Evolutionary conservation across 2,797 vertebrate genomes (phyloP).

Genomic region (Simalia tracyae): DNA sequence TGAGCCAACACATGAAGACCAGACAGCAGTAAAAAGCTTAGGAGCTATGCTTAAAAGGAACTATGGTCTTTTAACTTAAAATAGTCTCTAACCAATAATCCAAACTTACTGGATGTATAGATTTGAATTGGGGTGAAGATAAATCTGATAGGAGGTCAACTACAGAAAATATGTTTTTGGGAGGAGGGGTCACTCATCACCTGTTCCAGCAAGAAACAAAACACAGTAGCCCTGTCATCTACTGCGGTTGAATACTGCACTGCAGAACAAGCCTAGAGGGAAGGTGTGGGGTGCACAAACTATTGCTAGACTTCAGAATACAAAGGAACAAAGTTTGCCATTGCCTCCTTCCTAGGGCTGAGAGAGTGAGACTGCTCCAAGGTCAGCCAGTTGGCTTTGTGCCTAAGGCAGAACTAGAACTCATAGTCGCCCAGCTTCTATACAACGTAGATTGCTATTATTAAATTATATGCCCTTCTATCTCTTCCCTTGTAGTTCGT

Average conservation of each 20-base stretch:
- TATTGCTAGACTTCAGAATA: neutral
- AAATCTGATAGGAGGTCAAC: neutral
- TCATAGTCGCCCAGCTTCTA: neutral
- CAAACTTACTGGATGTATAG: neutral
- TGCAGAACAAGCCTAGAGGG: neutral
- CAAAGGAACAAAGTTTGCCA: neutral
- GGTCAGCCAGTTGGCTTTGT: neutral
- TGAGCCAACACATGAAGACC: neutral
- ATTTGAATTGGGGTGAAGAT: neutral
- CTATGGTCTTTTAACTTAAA: neutral
- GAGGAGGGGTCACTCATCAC: neutral
- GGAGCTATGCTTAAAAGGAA: neutral
- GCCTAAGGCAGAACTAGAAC: neutral
- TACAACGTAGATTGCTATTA: neutral
- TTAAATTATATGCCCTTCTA: neutral
- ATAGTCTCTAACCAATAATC: neutral
- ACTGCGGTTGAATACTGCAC: neutral
- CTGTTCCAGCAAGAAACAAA: neutral
- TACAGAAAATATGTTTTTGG: neutral
- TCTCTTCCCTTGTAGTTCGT: neutral
- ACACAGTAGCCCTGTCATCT: neutral
- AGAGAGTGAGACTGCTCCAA: neutral
- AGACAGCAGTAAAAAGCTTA: neutral
- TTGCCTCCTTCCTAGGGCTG: neutral
- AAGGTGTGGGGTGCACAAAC: neutral